Percentiles rank a stretch among this genome's conserved stretches.
Conservation (phyloP, 2,888 invertebrate genomes). For the Idaea straminata region DNA sequence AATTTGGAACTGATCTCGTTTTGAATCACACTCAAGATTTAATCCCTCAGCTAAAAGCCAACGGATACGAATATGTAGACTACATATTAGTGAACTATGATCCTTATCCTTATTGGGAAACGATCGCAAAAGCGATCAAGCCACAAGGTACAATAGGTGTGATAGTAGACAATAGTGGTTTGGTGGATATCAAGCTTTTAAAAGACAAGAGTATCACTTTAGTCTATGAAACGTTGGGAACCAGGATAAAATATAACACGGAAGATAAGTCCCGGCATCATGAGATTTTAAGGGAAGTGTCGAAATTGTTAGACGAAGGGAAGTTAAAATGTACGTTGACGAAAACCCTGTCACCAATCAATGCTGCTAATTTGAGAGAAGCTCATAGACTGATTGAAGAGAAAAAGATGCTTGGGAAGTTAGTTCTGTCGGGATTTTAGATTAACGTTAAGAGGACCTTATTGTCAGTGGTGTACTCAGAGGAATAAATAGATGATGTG, state of each 20-base stretch:
- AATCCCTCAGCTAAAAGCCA: constrained; percentile 50
- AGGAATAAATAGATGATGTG: no score
- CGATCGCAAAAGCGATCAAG: constrained; percentile 57
- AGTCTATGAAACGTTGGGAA: constrained; percentile 61
- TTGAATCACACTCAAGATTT: constrained; percentile 60
- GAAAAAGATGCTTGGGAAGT: constrained; percentile 57
- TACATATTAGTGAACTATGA: constrained; percentile 66
- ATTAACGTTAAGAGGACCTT: not conserved
- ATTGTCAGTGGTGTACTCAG: not conserved
- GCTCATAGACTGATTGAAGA: constrained; percentile 62
- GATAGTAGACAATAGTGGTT: constrained; percentile 61
- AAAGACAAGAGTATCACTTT: constrained; percentile 68
- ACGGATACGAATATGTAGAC: constrained; percentile 57
- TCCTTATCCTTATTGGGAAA: constrained; percentile 68
- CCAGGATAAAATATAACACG: constrained; percentile 63
- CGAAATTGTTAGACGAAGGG: constrained; percentile 56
- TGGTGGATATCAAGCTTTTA: constrained; percentile 52
- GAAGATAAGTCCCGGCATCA: constrained; percentile 57
- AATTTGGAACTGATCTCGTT: constrained; percentile 57
- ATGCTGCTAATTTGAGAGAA: constrained; percentile 61
- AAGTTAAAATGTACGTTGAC: constrained; percentile 56
- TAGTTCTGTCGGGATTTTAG: constrained; percentile 58
- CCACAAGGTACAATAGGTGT: constrained; percentile 67
- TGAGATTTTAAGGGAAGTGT: constrained; percentile 53
- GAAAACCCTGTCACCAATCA: constrained; percentile 60